A percentile compares a stretch with the other conserved stretches of the same genome.
Conservation (phyloP, 1,140 invertebrate genomes). For the Drosophila mauritiana region DNA sequence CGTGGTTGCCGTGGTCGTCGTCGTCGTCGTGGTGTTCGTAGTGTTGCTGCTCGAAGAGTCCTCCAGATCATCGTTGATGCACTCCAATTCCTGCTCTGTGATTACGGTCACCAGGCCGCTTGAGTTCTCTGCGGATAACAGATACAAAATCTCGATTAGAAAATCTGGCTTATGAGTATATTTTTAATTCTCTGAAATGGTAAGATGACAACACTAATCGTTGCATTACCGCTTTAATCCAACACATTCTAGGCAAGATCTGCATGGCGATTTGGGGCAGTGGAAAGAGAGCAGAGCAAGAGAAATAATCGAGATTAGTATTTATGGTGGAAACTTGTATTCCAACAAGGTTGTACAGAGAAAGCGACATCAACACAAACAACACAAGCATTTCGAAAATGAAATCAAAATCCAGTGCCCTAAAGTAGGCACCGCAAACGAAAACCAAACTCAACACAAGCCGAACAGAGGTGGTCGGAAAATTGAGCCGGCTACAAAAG, state of each 20-base stretch:
- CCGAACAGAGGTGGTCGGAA: slow-evolving; percentile 23
- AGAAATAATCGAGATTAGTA: slow-evolving; percentile 68
- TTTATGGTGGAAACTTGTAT: background rate
- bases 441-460: slow-evolving; percentile 40
- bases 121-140: slow-evolving; percentile 85
- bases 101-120: slow-evolving; percentile 94
- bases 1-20: slow-evolving; percentile 64
- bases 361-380: slow-evolving; percentile 39
- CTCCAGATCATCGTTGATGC: slow-evolving; percentile 52
- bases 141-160: background rate
- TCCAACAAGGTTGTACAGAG: background rate
- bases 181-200: background rate
- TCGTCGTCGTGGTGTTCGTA: slow-evolving; percentile 68
- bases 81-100: slow-evolving; percentile 89
- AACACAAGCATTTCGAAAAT: slow-evolving; percentile 36
- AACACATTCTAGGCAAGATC: slow-evolving; percentile 69
- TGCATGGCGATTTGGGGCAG: slow-evolving; percentile 21
- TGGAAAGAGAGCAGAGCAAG: slow-evolving; percentile 53
- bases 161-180: background rate
- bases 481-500: slow-evolving; percentile 27
- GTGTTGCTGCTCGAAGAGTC: slow-evolving; percentile 59
- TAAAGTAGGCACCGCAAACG: slow-evolving; percentile 30
- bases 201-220: slow-evolving; percentile 41
- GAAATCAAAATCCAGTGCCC: slow-evolving; percentile 12
- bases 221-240: slow-evolving; percentile 65